These are phyloP conservation scores for Meteorus cinctellus DNA, from an alignment of 2,888 invertebrate species.

Conservation along the genomic window DNA sequence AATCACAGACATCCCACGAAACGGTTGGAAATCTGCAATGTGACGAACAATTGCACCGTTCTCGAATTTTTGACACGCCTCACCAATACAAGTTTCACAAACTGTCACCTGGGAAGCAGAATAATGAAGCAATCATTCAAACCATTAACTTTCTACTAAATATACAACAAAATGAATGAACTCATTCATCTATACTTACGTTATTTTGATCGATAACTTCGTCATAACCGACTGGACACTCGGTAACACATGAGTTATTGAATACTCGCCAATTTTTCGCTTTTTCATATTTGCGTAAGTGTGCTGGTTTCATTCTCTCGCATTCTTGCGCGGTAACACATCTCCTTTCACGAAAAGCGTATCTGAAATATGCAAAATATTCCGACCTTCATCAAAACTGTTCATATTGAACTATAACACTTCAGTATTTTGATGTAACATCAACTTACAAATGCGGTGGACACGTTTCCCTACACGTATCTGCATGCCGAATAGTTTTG, in stretches of 20 bases:
- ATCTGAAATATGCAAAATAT: conserved; percentile 64
- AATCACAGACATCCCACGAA: conserved; percentile 86
- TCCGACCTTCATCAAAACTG: conserved; percentile 2
- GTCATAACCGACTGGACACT: conserved; percentile 79
- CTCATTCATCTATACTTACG: conserved; percentile 50
- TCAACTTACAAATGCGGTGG: conserved; percentile 79
- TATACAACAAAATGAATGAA: neutral
- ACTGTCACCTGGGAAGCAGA: conserved; percentile 54
- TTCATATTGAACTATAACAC: neutral
- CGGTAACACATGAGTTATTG: conserved; percentile 79
- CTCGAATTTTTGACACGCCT: conserved; percentile 76
- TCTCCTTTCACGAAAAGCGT: conserved; percentile 77
- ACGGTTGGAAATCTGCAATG: conserved; percentile 79
- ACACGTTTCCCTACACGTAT: conserved; percentile 79
- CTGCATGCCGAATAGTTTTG: conserved; percentile 75
- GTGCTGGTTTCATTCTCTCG: conserved; percentile 61
- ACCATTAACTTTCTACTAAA: neutral
- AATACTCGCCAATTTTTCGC: conserved; percentile 76
- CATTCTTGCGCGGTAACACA: conserved; percentile 86
- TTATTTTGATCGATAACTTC: conserved; percentile 60
- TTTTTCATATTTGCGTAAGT: conserved; percentile 57
- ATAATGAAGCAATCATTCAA: conserved; percentile 8
- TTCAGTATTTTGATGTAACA: neutral
- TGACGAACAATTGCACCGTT: conserved; percentile 77
- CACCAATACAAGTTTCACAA: conserved; percentile 59